Evolutionary conservation across 2,888 invertebrate genomes (phyloP).

Genomic region (Heteromurus nitidus): DNA sequence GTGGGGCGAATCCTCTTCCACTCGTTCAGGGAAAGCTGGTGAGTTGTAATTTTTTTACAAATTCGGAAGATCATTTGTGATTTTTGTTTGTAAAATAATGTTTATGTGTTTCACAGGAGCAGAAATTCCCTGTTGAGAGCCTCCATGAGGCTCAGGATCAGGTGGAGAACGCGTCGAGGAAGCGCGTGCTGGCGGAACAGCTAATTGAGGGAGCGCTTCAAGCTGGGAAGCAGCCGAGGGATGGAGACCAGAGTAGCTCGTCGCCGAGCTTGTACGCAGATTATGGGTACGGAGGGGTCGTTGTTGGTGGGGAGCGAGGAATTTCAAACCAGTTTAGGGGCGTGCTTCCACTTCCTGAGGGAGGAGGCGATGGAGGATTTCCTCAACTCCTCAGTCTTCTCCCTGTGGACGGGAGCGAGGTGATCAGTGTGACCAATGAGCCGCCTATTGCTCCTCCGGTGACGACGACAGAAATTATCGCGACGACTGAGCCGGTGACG

Average conservation of each 20-base stretch:
- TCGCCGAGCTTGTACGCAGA: background rate
- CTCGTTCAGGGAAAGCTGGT: background rate
- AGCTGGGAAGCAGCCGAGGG: background rate
- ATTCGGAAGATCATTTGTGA: too few relatives aligned
- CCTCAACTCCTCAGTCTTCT: too few relatives aligned
- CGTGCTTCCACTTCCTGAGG: background rate
- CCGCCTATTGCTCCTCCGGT: background rate
- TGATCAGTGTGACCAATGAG: background rate
- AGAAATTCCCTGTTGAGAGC: too few relatives aligned
- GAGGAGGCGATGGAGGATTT: too few relatives aligned
- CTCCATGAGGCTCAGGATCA: background rate
- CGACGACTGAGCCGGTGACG: background rate
- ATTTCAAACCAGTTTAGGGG: background rate
- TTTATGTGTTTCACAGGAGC: too few relatives aligned
- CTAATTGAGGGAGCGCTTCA: background rate
- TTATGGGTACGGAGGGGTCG: constrained; percentile 19
- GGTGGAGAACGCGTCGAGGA: background rate
- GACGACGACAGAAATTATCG: background rate
- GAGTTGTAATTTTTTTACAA: too few relatives aligned
- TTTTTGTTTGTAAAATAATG: too few relatives aligned
- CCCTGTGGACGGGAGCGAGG: background rate
- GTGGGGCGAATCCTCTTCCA: background rate
- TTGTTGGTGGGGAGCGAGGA: constrained; percentile 20
- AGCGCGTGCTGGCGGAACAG: background rate
- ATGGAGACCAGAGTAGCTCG: background rate